These are phyloP conservation scores for Craniophora ligustri DNA, from an alignment of 2,888 invertebrate species.

Conservation along the genomic window DNA sequence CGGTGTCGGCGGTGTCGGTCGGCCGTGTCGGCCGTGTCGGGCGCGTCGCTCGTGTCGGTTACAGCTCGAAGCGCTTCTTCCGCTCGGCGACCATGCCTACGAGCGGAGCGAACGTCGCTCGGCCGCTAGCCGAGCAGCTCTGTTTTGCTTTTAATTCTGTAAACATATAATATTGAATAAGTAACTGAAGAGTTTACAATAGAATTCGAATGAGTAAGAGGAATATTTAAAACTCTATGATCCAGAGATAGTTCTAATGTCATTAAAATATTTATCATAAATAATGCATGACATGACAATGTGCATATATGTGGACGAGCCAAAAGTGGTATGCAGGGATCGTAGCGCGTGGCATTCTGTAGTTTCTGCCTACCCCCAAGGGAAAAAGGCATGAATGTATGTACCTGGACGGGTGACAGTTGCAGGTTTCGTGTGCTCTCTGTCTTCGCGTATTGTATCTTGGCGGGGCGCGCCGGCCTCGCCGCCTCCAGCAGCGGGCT, in stretches of 20 bases:
- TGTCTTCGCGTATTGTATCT: slow-evolving; percentile 86
- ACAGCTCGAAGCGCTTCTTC: slow-evolving; percentile 91
- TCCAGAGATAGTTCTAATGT: no score
- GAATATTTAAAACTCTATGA: not conserved
- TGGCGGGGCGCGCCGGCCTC: slow-evolving; percentile 73
- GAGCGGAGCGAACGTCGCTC: slow-evolving; percentile 86
- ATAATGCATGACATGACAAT: no score
- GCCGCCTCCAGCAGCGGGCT: slow-evolving; percentile 81
- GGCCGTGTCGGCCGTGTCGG: slow-evolving; percentile 8
- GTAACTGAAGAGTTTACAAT: no score
- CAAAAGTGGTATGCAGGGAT: no score
- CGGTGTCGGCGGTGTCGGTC: no score
- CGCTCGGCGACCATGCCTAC: slow-evolving; percentile 93
- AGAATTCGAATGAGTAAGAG: not conserved
- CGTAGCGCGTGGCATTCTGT: no score
- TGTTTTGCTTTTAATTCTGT: slow-evolving; percentile 78
- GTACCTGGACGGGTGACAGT: slow-evolving; percentile 91
- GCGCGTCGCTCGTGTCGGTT: slow-evolving; percentile 31
- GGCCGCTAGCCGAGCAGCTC: slow-evolving; percentile 78
- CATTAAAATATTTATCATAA: no score
- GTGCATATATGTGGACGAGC: no score
- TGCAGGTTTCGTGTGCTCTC: slow-evolving; percentile 90
- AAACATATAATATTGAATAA: not conserved
- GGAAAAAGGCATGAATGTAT: no score
- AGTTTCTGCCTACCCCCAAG: no score